These are phyloP conservation scores for Exocentrus adspersus DNA, from an alignment of 2,888 invertebrate species.

Conservation along the genomic window DNA sequence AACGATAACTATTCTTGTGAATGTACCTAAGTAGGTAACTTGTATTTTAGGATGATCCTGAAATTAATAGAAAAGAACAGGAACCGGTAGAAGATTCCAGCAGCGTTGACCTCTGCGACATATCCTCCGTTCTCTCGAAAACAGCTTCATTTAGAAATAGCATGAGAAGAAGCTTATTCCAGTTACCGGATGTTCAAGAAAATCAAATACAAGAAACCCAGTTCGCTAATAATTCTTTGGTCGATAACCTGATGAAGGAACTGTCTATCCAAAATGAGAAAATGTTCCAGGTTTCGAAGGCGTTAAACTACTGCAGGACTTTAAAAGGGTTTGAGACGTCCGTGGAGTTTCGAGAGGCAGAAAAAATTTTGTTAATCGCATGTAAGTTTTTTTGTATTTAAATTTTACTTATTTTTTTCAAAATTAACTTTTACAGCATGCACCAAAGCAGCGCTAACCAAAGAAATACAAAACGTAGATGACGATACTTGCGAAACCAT, in stretches of 20 bases:
- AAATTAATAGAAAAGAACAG: not conserved
- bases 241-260: constrained; percentile 41
- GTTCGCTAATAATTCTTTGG: not conserved
- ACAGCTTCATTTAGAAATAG: constrained; percentile 36
- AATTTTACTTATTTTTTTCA: no score
- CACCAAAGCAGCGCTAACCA: constrained; percentile 38
- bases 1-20: no score
- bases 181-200: not conserved
- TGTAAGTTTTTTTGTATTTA: no score
- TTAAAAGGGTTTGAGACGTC: constrained; percentile 39
- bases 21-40: no score
- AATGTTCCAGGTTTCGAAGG: constrained; percentile 47
- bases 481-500: constrained; percentile 30
- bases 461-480: constrained; percentile 42
- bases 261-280: constrained; percentile 44
- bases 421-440: constrained; percentile 28
- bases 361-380: constrained; percentile 46
- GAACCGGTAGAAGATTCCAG: constrained; percentile 18
- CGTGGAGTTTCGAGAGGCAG: constrained; percentile 46
- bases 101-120: constrained; percentile 34
- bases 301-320: constrained; percentile 42
- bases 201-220: not conserved
- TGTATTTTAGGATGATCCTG: not conserved
- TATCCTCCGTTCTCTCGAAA: constrained; percentile 37
- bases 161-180: constrained; percentile 25